These are phyloP conservation scores for Oophaga sylvatica DNA, from an alignment of 2,797 vertebrate species.

Conservation along the genomic window DNA sequence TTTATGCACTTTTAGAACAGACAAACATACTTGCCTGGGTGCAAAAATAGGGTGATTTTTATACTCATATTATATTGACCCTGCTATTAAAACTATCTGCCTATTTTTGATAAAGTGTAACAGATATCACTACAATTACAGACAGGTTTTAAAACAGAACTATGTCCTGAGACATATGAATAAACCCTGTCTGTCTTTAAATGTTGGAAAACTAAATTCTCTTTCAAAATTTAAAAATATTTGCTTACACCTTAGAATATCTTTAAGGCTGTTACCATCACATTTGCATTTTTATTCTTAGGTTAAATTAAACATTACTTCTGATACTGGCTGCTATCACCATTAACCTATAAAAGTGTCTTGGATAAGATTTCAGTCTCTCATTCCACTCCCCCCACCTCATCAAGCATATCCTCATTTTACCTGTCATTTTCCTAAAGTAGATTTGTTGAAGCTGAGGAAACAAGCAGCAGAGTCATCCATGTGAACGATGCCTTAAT, in stretches of 20 bases:
- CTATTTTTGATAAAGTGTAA: neutral
- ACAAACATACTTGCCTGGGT: no score
- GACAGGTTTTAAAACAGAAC: neutral
- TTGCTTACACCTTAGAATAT: neutral
- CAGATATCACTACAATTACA: neutral
- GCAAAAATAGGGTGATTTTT: no score
- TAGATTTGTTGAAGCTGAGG: slow-evolving; percentile 18
- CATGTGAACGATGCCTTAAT: slow-evolving; percentile 34
- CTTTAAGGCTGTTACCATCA: neutral
- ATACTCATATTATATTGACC: neutral
- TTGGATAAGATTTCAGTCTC: slow-evolving; percentile 22
- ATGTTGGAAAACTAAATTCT: neutral
- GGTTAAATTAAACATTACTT: neutral
- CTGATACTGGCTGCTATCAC: slow-evolving; percentile 10
- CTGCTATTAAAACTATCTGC: neutral
- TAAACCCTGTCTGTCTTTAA: neutral
- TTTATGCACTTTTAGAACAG: no score
- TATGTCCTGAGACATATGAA: neutral
- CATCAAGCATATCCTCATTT: slow-evolving; percentile 32
- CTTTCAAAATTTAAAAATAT: neutral
- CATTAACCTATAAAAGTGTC: slow-evolving; percentile 9
- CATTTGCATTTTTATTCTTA: neutral
- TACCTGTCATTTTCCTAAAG: slow-evolving; percentile 5
- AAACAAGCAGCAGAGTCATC: slow-evolving; percentile 11
- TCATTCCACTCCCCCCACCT: neutral